Evolutionary conservation across 2,113 vertebrate species (phyloP), one percentile per base, ranked within the genome.

Genomic region (Vanacampus margaritifer): DNA sequence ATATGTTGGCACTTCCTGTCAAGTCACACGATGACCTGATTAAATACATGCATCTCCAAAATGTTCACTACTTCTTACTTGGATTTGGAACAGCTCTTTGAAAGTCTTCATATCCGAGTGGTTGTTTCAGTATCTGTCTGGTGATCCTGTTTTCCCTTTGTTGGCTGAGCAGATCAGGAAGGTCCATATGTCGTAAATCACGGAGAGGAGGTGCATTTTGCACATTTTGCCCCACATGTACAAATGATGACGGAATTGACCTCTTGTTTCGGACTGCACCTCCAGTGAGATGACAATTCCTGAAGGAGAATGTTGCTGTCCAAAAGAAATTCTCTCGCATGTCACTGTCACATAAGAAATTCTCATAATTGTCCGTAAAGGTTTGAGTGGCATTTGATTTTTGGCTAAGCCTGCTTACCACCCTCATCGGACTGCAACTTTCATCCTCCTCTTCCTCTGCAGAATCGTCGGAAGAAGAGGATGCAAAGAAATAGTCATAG

Each of bases 401-500:
- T 0, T 32, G 75, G 23, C 59, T 86, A 51, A 84, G 81, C 17
- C 86, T 77, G 35, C 79, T 84, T 0, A 90, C 75, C 59, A 91
- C 88, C 23, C 70, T 87, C 32, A 90, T 69, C 0, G 83, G 82
- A 6, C 64, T 9, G 0, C 60, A 0, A 6, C 76, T 32, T 28
- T 82, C 73, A 62, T 76, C 79, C 0, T 85, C 82, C 16, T 85
- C 91, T 54, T 87, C 83, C 1, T 0, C 51, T 21, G 79, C 70
- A 36, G 88, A 74, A 23, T 84, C 89, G 0, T 94, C 93, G 0
- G 85, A 83, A 13, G 88, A 86, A 0, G 85, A 89, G 1, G 87
- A 87, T n/a, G 81, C 70, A 68, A 96, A 95, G 70, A 98, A 95
- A 67, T 94, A 88, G n/a, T 98, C 95, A 0, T 96, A 98, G 3